These are phyloP conservation scores for Lasioglossum pauxillum DNA, from an alignment of 2,888 invertebrate genomes.

Conservation along the genomic window DNA sequence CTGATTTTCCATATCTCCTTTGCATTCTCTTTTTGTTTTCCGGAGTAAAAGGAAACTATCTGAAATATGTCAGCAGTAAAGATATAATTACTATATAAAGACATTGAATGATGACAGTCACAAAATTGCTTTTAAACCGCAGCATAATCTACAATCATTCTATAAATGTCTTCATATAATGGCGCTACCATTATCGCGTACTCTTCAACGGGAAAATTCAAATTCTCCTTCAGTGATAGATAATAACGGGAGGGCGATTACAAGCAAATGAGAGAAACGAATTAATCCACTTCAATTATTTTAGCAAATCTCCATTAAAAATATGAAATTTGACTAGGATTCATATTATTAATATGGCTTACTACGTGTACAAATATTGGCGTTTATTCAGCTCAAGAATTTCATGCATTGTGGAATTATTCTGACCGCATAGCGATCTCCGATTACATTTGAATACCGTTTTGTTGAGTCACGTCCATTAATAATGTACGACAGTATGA, in stretches of 20 bases:
- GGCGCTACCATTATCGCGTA: not conserved
- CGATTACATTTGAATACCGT: not conserved
- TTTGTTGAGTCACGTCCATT: not conserved
- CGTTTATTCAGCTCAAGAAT: not conserved
- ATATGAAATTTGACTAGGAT: not conserved
- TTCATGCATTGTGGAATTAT: not conserved
- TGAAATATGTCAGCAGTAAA: not conserved
- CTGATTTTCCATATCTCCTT: not conserved
- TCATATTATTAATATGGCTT: not conserved
- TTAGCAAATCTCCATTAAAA: not conserved
- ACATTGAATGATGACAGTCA: not conserved
- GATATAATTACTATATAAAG: not conserved
- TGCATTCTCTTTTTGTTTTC: not conserved
- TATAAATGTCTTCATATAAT: not conserved
- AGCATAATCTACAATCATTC: not conserved
- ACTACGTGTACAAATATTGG: not conserved
- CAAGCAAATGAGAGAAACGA: not conserved
- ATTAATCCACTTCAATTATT: not conserved
- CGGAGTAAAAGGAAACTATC: not conserved
- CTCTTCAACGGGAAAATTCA: not conserved
- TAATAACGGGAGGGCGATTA: not conserved
- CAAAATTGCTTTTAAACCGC: not conserved
- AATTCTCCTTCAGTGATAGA: not conserved
- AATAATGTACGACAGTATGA: conserved; percentile 2
- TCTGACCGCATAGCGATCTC: not conserved